phyloP scores from a whole-genome alignment of 2,113 vertebrate genomes.

The Anhinga rufa region DNA sequence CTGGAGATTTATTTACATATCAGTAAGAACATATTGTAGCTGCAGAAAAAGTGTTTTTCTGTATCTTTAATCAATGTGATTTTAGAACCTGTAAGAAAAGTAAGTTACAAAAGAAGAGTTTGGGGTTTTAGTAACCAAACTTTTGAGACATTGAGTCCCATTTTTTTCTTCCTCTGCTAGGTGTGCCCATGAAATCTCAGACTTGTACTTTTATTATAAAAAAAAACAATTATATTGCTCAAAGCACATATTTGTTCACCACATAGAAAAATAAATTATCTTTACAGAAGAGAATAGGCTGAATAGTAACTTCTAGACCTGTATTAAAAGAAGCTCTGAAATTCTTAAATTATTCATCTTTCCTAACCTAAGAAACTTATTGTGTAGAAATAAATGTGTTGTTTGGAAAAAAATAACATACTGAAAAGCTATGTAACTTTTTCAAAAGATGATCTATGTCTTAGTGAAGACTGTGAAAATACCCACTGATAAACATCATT shows the following conservation, averaged over 20 bases:
- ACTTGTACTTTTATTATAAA: background rate
- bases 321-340: background rate
- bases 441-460: background rate
- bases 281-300: background rate
- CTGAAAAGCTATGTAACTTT: background rate
- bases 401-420: background rate
- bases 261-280: background rate
- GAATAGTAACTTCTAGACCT: background rate
- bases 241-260: background rate
- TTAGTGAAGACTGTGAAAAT: background rate
- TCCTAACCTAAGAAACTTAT: background rate
- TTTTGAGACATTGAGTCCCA: background rate
- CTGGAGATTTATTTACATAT: background rate
- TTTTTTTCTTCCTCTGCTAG: background rate
- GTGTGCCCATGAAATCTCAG: background rate
- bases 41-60: background rate
- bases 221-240: background rate
- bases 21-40: background rate
- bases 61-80: background rate
- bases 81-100: background rate
- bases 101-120: background rate
- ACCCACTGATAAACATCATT: background rate
- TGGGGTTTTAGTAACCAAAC: background rate
- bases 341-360: background rate
- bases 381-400: background rate